These are phyloP conservation scores for Lasioglossum morio DNA, from an alignment of 2,888 invertebrate species.

Conservation along the genomic window DNA sequence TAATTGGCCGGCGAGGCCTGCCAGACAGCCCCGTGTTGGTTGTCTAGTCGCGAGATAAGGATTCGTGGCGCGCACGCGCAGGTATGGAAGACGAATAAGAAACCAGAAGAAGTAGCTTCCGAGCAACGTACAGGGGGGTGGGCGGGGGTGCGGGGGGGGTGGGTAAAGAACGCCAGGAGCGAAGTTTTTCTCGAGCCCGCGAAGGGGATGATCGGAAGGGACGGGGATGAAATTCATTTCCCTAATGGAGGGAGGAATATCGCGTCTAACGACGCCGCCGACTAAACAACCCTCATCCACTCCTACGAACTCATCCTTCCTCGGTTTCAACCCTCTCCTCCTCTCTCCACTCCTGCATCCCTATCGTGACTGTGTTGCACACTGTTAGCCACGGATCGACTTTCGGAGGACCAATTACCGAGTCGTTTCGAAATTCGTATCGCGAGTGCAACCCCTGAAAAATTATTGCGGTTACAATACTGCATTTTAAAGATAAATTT, in stretches of 20 bases:
- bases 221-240: slow-evolving; percentile 78
- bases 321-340: neutral
- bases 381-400: slow-evolving; percentile 9
- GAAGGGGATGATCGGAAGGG: slow-evolving; percentile 46
- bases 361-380: neutral
- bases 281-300: slow-evolving; percentile 73
- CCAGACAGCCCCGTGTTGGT: slow-evolving; percentile 31
- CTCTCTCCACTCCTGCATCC: neutral
- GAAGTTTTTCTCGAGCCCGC: slow-evolving; percentile 53
- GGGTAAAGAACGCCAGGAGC: neutral
- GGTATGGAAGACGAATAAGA: neutral
- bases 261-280: slow-evolving; percentile 76
- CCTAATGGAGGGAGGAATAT: slow-evolving; percentile 81
- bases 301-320: slow-evolving; percentile 24
- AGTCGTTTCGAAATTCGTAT: slow-evolving; percentile 17
- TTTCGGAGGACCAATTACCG: slow-evolving; percentile 38
- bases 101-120: slow-evolving; percentile 1
- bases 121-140: neutral
- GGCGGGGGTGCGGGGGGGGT: neutral
- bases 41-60: slow-evolving; percentile 59
- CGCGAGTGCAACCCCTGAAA: neutral
- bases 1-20: slow-evolving; percentile 57
- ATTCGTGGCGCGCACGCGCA: slow-evolving; percentile 38
- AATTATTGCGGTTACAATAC: neutral
- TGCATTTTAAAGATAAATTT: neutral